Evolutionary conservation across 2,113 vertebrate genomes (phyloP).

Genomic region (Agelaius phoeniceus): DNA sequence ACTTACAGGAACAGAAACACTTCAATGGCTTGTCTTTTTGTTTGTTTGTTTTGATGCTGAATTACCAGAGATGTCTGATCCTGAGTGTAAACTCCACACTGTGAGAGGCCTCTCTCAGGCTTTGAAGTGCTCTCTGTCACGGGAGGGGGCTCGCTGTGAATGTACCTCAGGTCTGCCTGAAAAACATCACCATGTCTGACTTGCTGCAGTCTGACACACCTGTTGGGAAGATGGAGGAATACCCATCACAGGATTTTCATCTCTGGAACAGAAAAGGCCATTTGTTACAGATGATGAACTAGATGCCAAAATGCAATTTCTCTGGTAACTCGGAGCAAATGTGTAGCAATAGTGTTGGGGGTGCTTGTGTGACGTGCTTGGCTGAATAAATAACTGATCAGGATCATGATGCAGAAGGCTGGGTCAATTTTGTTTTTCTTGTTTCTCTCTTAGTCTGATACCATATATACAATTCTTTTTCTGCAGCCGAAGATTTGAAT

Average conservation of each 20-base stretch:
- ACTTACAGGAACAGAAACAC: neutral
- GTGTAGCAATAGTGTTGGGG: neutral
- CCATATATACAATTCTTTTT: neutral
- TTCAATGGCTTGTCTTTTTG: neutral
- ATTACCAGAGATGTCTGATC: neutral
- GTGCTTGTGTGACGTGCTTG: neutral
- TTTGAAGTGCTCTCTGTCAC: neutral
- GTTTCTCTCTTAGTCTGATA: neutral
- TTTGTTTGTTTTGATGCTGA: neutral
- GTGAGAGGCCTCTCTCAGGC: neutral
- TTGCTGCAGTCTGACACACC: neutral
- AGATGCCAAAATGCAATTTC: neutral
- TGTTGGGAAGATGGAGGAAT: neutral
- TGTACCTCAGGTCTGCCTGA: neutral
- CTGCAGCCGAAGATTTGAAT: neutral
- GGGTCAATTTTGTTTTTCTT: neutral
- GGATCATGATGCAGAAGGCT: neutral
- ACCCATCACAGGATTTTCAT: neutral
- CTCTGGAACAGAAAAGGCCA: neutral
- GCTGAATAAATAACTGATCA: neutral
- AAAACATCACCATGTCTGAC: rapidly evolving
- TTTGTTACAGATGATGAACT: neutral
- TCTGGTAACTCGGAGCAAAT: neutral
- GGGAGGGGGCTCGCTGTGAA: neutral
- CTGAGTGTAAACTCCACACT: neutral